Percentiles rank a stretch among this genome's conserved stretches.
Evolutionary conservation across 2,888 invertebrate species (phyloP).

Genomic region (Archaeoteleia sp.): DNA sequence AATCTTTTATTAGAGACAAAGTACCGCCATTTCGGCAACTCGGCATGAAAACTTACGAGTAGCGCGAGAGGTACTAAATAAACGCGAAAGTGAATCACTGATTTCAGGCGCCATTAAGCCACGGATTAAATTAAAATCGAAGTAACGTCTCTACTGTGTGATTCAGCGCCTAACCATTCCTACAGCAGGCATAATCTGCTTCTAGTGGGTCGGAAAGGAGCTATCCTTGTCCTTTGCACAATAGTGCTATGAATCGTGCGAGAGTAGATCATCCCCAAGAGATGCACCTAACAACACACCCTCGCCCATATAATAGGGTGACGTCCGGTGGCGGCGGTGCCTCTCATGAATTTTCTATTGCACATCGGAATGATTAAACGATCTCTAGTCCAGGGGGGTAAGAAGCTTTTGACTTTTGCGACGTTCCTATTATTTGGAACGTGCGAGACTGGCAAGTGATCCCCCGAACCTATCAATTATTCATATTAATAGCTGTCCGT

Average conservation of each 20-base stretch:
- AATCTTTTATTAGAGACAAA: too few species aligned
- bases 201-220: constrained; percentile 48
- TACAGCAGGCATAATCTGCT: constrained; percentile 53
- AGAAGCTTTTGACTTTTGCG: constrained; percentile 61
- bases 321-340: constrained; percentile 35
- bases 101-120: constrained; percentile 52
- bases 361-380: constrained; percentile 65
- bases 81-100: constrained; percentile 51
- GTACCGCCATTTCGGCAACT: not conserved
- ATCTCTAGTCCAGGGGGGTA: constrained; percentile 55
- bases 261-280: constrained; percentile 38
- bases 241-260: constrained; percentile 42
- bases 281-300: constrained; percentile 27
- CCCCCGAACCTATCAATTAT: constrained; percentile 64
- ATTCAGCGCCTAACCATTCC: constrained; percentile 63
- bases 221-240: constrained; percentile 54
- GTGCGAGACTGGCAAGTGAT: constrained; percentile 26
- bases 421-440: constrained; percentile 44
- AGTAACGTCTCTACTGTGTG: constrained; percentile 65
- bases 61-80: constrained; percentile 51
- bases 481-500: constrained; percentile 65
- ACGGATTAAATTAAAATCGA: constrained; percentile 70
- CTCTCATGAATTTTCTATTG: constrained; percentile 71
- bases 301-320: constrained; percentile 41
- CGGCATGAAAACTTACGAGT: constrained; percentile 7